Evolutionary conservation across 2,113 vertebrate species (phyloP).

Genomic region (Planiliza haematocheilus): DNA sequence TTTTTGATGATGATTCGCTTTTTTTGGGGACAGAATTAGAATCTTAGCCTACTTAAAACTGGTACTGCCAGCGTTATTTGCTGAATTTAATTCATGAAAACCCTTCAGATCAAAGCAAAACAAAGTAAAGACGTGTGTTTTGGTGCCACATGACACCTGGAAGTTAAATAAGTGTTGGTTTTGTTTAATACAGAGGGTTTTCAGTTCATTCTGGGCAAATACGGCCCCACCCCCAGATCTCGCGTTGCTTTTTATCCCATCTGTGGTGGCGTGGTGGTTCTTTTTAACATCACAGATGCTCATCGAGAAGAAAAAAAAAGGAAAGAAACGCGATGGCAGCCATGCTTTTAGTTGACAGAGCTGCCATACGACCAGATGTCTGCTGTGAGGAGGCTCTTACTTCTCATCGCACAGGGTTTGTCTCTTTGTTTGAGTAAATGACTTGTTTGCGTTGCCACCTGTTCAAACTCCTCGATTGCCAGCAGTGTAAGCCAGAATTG

Average conservation of each 20-base stretch:
- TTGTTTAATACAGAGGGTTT: conserved; percentile 16
- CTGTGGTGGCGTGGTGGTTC: conserved; percentile 31
- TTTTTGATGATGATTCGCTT: conserved; percentile 17
- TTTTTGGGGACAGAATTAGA: conserved; percentile 20
- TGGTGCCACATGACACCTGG: conserved; percentile 5
- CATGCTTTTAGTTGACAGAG: conserved; percentile 31
- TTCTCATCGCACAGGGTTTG: conserved; percentile 35
- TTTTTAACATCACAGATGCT: conserved; percentile 58
- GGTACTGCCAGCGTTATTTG: neutral
- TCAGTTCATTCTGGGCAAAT: conserved; percentile 18
- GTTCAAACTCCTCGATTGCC: conserved; percentile 53
- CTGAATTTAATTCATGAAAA: conserved; percentile 5
- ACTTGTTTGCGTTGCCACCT: conserved; percentile 55
- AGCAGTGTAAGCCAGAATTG: conserved; percentile 3
- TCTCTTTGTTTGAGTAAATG: conserved; percentile 55
- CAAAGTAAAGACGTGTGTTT: too few species aligned
- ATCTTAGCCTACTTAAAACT: neutral
- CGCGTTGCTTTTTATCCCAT: conserved; percentile 40
- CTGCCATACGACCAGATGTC: conserved; percentile 53
- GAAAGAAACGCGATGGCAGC: conserved; percentile 26
- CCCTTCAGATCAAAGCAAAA: neutral
- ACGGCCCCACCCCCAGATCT: conserved; percentile 17
- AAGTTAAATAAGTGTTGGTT: neutral
- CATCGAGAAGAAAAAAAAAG: conserved; percentile 12
- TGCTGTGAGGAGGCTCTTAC: conserved; percentile 24